phyloP scores from a whole-genome alignment of 1,140 invertebrate genomes.

The Apis dorsata region DNA sequence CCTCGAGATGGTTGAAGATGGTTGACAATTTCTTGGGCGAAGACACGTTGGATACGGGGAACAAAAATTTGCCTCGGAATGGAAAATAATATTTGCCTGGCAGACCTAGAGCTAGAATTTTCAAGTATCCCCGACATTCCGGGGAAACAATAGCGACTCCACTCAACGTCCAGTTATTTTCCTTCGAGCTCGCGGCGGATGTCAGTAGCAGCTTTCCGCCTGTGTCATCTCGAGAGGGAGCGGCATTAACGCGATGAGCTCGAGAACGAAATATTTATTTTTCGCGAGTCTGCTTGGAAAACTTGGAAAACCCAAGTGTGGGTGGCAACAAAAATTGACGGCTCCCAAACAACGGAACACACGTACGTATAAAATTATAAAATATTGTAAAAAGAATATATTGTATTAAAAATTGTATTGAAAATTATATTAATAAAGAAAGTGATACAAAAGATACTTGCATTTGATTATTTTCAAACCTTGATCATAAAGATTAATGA shows the following conservation, averaged over 20 bases:
- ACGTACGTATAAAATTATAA: no score
- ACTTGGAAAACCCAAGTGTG: neutral
- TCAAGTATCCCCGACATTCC: slow-evolving; percentile 9
- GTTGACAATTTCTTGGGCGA: neutral
- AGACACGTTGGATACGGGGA: neutral
- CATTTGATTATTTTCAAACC: no score
- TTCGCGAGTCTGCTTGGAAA: neutral
- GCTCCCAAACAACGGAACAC: neutral
- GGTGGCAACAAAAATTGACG: neutral
- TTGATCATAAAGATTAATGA: no score
- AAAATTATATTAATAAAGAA: no score
- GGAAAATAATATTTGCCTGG: slow-evolving; percentile 29
- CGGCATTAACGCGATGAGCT: neutral
- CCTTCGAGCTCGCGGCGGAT: slow-evolving; percentile 25
- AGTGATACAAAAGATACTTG: no score
- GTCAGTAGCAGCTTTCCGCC: slow-evolving; percentile 31
- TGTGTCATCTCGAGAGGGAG: slow-evolving; percentile 10
- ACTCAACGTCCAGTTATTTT: slow-evolving; percentile 47
- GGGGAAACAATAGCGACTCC: slow-evolving; percentile 43
- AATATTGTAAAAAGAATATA: no score
- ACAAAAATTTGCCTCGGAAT: slow-evolving; percentile 1
- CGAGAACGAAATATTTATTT: slow-evolving; percentile 30
- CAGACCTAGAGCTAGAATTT: slow-evolving; percentile 11
- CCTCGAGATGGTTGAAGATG: neutral
- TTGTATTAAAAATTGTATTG: no score